Conservation (phyloP, 2,113 vertebrate species). For the Dendropsophus ebraccatus region DNA sequence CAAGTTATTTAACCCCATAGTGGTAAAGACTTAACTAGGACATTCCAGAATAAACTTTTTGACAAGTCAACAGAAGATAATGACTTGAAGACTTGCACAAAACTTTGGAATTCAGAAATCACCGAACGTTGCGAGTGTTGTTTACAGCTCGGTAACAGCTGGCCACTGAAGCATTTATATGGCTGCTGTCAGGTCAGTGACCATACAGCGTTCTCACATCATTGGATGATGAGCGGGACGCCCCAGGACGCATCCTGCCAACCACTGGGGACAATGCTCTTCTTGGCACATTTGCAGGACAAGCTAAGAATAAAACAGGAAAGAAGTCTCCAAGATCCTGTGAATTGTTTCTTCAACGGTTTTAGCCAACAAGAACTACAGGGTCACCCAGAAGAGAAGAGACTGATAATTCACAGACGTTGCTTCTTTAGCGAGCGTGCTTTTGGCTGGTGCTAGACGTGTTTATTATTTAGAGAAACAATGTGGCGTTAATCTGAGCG, state of each 20-base stretch:
- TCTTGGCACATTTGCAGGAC: constrained; percentile 13
- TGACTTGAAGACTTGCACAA: background rate
- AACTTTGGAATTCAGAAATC: background rate
- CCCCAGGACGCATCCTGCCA: background rate
- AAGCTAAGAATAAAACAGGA: constrained; percentile 8
- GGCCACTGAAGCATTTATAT: background rate
- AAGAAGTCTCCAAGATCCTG: constrained; percentile 20
- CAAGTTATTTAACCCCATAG: too few relatives aligned
- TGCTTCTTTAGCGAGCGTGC: too few relatives aligned
- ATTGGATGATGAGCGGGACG: background rate
- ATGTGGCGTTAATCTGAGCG: background rate
- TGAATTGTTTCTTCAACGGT: constrained; percentile 10
- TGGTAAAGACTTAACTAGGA: too few relatives aligned
- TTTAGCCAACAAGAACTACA: constrained; percentile 7
- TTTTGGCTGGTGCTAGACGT: background rate
- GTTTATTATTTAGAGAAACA: background rate
- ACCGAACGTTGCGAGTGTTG: background rate
- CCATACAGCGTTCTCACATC: constrained; percentile 2
- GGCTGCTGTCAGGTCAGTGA: constrained; percentile 27
- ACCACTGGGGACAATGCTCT: constrained; percentile 11
- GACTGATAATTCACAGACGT: background rate
- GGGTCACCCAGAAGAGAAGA: background rate
- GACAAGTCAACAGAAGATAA: background rate
- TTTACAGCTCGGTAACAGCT: background rate
- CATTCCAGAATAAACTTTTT: too few relatives aligned